Evolutionary conservation across 2,797 vertebrate genomes (phyloP).

Genomic region (Microchirus variegatus): DNA sequence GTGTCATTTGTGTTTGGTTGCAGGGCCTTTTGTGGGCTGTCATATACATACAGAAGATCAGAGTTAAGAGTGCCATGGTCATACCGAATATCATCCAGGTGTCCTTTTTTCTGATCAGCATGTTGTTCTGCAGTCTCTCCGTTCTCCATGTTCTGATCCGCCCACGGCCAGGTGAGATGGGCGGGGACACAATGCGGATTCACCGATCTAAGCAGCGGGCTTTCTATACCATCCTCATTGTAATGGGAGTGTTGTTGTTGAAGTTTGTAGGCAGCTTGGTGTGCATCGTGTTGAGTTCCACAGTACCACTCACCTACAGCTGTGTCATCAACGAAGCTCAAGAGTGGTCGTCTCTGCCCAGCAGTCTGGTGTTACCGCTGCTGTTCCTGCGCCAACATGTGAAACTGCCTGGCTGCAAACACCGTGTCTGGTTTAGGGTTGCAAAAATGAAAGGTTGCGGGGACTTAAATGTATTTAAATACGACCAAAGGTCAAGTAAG

Average conservation of each 20-base stretch:
- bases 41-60: no score
- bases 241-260: conserved; percentile 1
- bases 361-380: conserved; percentile 18
- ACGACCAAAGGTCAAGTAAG: no score
- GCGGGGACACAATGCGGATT: not conserved
- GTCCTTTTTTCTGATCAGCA: not conserved
- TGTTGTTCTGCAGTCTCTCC: conserved; percentile 12
- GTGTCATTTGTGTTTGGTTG: not conserved
- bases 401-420: not conserved
- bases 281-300: not conserved
- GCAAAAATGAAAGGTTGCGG: no score
- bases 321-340: not conserved
- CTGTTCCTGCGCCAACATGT: conserved; percentile 15
- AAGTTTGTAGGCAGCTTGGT: not conserved
- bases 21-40: not conserved
- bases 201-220: conserved; percentile 20
- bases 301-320: no score
- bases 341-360: conserved; percentile 5
- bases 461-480: no score
- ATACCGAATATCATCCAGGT: not conserved
- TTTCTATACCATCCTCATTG: conserved; percentile 13
- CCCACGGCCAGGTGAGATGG: conserved; percentile 13
- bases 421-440: not conserved
- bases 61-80: no score
- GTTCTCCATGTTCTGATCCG: conserved; percentile 11